Base-by-base conservation (phyloP, 2,888 invertebrate genomes). In the Drosophila paramelanica region DNA sequence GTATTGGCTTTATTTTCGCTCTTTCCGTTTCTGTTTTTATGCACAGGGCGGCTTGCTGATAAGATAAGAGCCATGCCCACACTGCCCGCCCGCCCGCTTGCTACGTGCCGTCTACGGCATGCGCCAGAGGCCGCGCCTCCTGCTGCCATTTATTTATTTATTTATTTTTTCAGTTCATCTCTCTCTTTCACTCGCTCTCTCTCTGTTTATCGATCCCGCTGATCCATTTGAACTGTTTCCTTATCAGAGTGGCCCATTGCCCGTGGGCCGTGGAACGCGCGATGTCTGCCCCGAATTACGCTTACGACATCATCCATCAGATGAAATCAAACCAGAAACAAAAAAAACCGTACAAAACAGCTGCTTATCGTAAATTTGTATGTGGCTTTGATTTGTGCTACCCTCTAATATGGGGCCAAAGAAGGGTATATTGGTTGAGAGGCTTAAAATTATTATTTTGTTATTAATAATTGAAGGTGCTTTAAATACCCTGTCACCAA, bases 81-180 rank as follows among this genome's bases (percentile, higher is more conserved):
- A 43, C 38, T 39, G 46, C 10, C 43, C 56, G 50, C 47, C 3
- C 4, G 33, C 38, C 58, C 47, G 59, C 59, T 57, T 51, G 66
- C 64, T 82, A 85, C 88, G 72, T 85, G 86, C 62, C 61, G 67
- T 86, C 77, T 57, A 51, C 68, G 60, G 71, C 82, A 85, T 84
- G 57, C 46, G 36, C 62, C 46, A 53, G 25, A 31, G 50, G 69
- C 59, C 72, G 53, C 42, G 77, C 77, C 77, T 61, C 51, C 67
- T 62, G 55, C 42, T 38, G 27, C 20, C 42, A 20, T 31, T 8
- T 31, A 7, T 27, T 27, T 23, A 20, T 20, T 20, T 20, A 23
- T 23, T 23, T 23, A 23, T 23, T 27, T 1, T 6, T 33, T 5
- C 5, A 14, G n/a, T 36, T 36, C 43, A 45, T 36, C 55, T 0